Conservation (phyloP, 2,888 invertebrate genomes). For the Drosophila setosimentum region DNA sequence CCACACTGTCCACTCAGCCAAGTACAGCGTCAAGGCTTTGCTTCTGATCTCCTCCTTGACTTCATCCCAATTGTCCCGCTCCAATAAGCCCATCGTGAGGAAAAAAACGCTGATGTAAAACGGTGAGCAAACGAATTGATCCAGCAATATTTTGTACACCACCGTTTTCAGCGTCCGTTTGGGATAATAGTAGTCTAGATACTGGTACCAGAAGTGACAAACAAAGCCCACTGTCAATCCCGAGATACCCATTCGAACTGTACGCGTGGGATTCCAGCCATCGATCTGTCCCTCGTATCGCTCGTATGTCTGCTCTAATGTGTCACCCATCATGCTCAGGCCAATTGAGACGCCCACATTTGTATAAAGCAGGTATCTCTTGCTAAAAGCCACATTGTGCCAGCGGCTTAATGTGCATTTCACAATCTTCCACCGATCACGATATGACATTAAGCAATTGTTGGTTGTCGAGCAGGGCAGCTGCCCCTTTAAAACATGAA, state of each 20-base stretch:
- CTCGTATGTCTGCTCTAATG: slow-evolving; percentile 92
- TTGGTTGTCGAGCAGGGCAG: slow-evolving; percentile 2
- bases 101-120: slow-evolving; percentile 91
- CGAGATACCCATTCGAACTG: slow-evolving; percentile 90
- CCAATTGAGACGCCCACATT: slow-evolving; percentile 91
- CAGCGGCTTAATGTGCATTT: slow-evolving; percentile 17
- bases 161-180: slow-evolving; percentile 88
- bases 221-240: slow-evolving; percentile 92
- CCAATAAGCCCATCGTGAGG: slow-evolving; percentile 89
- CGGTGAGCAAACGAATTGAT: slow-evolving; percentile 94
- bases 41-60: slow-evolving; percentile 88
- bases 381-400: slow-evolving; percentile 86
- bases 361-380: slow-evolving; percentile 90
- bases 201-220: slow-evolving; percentile 94
- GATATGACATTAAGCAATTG: slow-evolving; percentile 26
- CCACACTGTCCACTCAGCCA: slow-evolving; percentile 96
- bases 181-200: slow-evolving; percentile 89
- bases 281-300: slow-evolving; percentile 86
- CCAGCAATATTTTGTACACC: slow-evolving; percentile 91
- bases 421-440: slow-evolving; percentile 27
- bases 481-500: slow-evolving; percentile 31
- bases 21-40: slow-evolving; percentile 91
- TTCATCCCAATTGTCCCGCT: slow-evolving; percentile 87
- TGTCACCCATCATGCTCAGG: slow-evolving; percentile 91
- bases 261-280: slow-evolving; percentile 87